Evolutionary conservation across 2,113 vertebrate genomes (phyloP).

Genomic region (Rhea americana): DNA sequence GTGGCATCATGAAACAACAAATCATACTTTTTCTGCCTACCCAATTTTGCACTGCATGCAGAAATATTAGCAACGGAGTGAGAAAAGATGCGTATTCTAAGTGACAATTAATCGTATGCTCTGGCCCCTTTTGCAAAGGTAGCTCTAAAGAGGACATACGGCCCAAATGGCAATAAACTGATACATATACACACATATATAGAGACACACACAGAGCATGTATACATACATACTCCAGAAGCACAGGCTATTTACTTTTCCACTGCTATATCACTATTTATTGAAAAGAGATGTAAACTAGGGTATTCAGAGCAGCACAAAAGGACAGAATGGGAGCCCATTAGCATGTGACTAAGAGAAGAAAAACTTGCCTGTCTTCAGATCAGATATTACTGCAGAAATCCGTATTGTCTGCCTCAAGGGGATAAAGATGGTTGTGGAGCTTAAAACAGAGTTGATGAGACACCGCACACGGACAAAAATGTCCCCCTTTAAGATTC

Average conservation of each 20-base stretch:
- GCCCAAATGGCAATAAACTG: background rate
- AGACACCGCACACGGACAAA: background rate
- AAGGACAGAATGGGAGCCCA: background rate
- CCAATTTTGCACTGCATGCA: background rate
- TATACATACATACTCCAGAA: background rate
- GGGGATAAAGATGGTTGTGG: background rate
- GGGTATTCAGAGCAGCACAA: background rate
- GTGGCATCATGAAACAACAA: background rate
- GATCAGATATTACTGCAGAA: background rate
- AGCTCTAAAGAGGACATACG: background rate
- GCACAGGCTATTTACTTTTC: background rate
- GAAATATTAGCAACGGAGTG: background rate
- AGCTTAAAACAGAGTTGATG: background rate
- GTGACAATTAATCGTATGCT: background rate
- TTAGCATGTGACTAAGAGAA: background rate
- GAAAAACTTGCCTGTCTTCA: background rate
- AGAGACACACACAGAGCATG: fast-evolving
- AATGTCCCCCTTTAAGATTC: background rate
- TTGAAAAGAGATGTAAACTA: fast-evolving
- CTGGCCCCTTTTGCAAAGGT: background rate
- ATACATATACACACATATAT: background rate
- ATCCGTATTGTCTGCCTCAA: background rate
- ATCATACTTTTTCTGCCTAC: background rate
- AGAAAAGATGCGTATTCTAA: background rate
- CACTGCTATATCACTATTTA: background rate